Percentiles rank a stretch among this genome's conserved stretches.
Conservation (phyloP, 1,140 invertebrate species). For the Sminthurides bifidus region DNA sequence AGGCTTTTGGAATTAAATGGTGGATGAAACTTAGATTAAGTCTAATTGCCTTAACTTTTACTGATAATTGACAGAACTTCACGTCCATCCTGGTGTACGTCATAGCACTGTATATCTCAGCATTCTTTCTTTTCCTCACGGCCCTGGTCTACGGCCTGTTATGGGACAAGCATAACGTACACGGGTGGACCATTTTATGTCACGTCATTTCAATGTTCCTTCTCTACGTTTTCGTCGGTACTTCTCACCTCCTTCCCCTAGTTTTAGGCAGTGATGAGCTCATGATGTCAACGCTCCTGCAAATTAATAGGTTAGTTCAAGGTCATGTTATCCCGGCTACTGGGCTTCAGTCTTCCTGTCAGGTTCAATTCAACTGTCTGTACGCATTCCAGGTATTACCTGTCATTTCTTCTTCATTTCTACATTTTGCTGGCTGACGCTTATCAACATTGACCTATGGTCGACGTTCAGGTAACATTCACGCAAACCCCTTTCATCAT, state of each 20-base stretch:
- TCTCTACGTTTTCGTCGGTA: constrained; percentile 16
- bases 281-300: neutral
- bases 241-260: constrained; percentile 4
- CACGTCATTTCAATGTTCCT: constrained; percentile 17
- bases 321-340: neutral
- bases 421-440: constrained; percentile 18
- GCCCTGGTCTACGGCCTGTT: constrained; percentile 18
- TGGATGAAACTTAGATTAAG: neutral
- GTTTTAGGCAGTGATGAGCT: neutral
- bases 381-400: neutral
- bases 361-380: constrained; percentile 8
- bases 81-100: neutral
- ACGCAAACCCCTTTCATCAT: neutral
- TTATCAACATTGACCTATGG: constrained; percentile 19
- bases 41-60: neutral
- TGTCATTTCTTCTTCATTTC: constrained; percentile 15
- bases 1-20: neutral
- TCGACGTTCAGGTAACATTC: constrained; percentile 17
- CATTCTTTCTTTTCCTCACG: constrained; percentile 23
- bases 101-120: constrained; percentile 10
- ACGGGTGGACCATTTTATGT: constrained; percentile 23
- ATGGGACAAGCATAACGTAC: constrained; percentile 27
- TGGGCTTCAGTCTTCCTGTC: neutral
- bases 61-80: neutral
- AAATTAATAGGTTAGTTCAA: too few relatives aligned